Percentiles rank a stretch among this genome's conserved stretches.
Evolutionary conservation across 1,140 invertebrate genomes (phyloP).

Genomic region (Batillaria attramentaria): DNA sequence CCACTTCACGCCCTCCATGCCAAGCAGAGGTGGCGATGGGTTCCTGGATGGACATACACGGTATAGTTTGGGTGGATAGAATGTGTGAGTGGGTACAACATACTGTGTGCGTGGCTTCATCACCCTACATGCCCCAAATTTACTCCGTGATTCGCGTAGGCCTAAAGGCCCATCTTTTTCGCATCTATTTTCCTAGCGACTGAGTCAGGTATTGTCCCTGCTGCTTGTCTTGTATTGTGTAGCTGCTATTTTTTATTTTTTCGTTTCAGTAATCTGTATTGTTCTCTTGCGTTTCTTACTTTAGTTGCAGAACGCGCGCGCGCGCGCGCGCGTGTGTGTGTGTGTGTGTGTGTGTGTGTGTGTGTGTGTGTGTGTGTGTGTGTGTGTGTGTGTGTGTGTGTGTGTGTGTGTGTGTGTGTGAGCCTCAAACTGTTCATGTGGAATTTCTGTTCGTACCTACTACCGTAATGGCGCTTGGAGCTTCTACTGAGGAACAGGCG

Average conservation of each 20-base stretch:
- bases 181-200: neutral
- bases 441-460: no score
- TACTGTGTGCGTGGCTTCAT: neutral
- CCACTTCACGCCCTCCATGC: no score
- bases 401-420: neutral
- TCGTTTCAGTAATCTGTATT: neutral
- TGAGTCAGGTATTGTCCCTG: neutral
- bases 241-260: neutral
- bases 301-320: no score
- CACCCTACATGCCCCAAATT: neutral
- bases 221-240: neutral
- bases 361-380: conserved; percentile 17
- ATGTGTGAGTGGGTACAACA: neutral
- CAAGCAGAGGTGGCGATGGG: no score
- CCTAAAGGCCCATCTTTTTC: neutral
- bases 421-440: neutral
- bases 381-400: conserved; percentile 3
- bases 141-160: neutral
- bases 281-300: no score
- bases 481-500: no score
- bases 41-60: no score
- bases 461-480: no score
- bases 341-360: conserved; percentile 5
- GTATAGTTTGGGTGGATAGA: no score
- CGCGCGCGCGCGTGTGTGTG: conserved; percentile 15